Base-by-base conservation (phyloP, 2,888 invertebrate genomes). In the Drosophila flavopinicola region DNA sequence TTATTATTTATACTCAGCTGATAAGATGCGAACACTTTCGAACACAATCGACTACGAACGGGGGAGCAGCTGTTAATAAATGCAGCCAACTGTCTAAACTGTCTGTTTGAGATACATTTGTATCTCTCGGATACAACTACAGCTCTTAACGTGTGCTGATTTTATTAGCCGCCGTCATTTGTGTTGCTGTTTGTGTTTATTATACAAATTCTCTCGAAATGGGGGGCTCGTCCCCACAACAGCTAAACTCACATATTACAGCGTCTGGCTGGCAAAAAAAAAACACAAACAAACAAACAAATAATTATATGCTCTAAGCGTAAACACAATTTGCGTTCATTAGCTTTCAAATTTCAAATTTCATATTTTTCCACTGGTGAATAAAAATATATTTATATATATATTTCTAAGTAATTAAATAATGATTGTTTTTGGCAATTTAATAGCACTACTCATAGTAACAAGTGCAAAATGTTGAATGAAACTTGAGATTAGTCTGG, bases 141-240 rank as follows among this genome's bases (percentile, higher is more conserved):
- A 41, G 6, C 7, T n/a, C 6, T 2, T 2, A 15, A 37, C 37
- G 32, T 11, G 24, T 59, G 33, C 17, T 32, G 5, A 23, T 17
- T 59, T 35, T 27, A 27, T 44, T 63, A 13, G 33, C 29, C n/a
- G 10, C 5, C n/a, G 38, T 25, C 39, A 39, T 33, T 60, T 35
- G n/a, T n/a, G n/a, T n/a, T n/a, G n/a, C n/a, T n/a, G 17, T 61
- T 41, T 60, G 39, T 41, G 49, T 9, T 63, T 48, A 53, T 25
- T 38, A 53, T 33, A 44, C 38, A 59, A 47, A 29, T 30, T 17
- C 27, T 6, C 6, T 23, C 13, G n/a, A 30, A 65, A 27, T 20
- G 32, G 35, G 60, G 71, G 66, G 66, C 66, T 67, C 71, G 66
- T 67, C 66, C 9, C 5, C 32, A 23, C 2, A 38, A 29, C 29